Evolutionary conservation across 2,888 invertebrate species (phyloP), one percentile per base, ranked within the genome.

Genomic region (Colostygia pectinataria): DNA sequence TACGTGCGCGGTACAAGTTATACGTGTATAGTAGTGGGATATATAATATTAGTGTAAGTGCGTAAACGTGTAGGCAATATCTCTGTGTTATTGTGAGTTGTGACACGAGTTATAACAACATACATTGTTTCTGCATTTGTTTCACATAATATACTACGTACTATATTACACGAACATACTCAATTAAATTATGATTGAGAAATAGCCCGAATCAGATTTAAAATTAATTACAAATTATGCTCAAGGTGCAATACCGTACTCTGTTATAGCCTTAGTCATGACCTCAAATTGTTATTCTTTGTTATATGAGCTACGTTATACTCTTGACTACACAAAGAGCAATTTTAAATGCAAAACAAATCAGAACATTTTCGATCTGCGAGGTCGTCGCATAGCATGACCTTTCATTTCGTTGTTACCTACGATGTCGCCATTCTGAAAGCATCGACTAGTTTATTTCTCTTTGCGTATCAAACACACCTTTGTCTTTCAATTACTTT

Each of bases 1-100:
- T 34, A 46, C 37, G 41, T 31, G 45, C 37, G 33, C 33, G 34
- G 32, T 42, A 46, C 46, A 46, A 52, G 29, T 52, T 47, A 46
- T 52, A 46, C 47, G 34, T 55, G 49, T 54, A 57, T 57, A 55
- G 20, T 59, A 63, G 63, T 64, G 55, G 65, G 59, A 65, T 68
- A 68, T 66, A 66, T 66, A 59, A 71, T 70, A 71, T 71, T 62
- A 59, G 54, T 66, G 63, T 59, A 63, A 79, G 77, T 74, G 76
- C 68, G 64, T 67, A 63, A 64, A 63, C 71, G 60, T 75, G 77
- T 79, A 61, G 42, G 59, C 56, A 58, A 67, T 74, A 68, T 66
- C 65, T 74, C 70, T 68, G 61, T 60, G 58, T 62, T 66, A 68
- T 68, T 65, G 64, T 66, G 51, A 65, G 65, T 63, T 68, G 49